Evolutionary conservation across 2,888 invertebrate species (phyloP), one percentile per base, ranked within the genome.

Genomic region (Clusia tigrina): DNA sequence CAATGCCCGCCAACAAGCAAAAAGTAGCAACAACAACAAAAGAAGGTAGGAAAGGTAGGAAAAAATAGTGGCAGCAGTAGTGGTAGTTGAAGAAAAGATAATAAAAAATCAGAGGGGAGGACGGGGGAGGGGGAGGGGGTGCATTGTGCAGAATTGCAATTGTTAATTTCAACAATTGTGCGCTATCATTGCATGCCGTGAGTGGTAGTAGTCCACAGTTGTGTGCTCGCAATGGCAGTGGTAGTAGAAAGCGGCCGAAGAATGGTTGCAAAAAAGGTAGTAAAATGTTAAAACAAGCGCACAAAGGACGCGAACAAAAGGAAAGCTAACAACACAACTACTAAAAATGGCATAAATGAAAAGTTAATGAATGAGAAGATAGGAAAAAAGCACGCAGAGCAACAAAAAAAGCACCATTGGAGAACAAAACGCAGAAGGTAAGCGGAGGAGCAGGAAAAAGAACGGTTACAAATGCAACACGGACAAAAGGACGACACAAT

Each of bases 101-200:
- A n/a, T n/a, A n/a, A n/a, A n/a, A n/a, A n/a, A n/a, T n/a, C n/a
- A n/a, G n/a, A n/a, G n/a, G n/a, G n/a, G n/a, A n/a, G n/a, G n/a
- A n/a, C n/a, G n/a, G n/a, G n/a, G n/a, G n/a, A n/a, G n/a, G n/a
- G n/a, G n/a, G n/a, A n/a, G n/a, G n/a, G n/a, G n/a, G n/a, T n/a
- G 65, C 69, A 69, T 75, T 75, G 75, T 69, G 10, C 56, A 10
- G 51, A 76, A 76, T 74, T 68, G 73, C 75, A 74, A 76, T 77
- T 75, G 75, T 75, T 69, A 63, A 52, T 65, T 62, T 53, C 64
- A 69, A 76, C 77, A 77, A 77, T 74, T 73, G 74, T 46, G 60
- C 56, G 23, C 37, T 61, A 56, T 61, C 56, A 32, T 32, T 54
- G 32, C 54, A 54, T 25, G 32, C 32, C 17, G 12, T 15, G 25